Base-by-base conservation (phyloP, 1,140 invertebrate species). In the Melipona quadrifasciata region DNA sequence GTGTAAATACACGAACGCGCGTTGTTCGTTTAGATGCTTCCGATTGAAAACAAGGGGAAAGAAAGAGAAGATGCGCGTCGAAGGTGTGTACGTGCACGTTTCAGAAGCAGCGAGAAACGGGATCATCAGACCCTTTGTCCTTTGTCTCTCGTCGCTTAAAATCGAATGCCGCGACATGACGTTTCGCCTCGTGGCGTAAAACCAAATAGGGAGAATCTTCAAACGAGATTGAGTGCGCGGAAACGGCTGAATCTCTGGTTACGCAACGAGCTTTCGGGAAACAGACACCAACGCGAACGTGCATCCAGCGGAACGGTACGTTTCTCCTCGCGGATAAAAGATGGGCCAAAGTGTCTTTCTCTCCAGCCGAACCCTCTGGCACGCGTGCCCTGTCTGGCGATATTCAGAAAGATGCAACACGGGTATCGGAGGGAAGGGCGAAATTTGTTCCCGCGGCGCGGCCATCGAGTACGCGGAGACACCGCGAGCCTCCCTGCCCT, bases 371-470 rank as follows among this genome's bases (percentile, higher is more conserved):
- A 58, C 65, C 55, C 67, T 8, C n/a, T 3, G 21, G 47, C 31
- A n/a, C 74, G 57, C 17, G 51, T 67, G 67, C 65, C 77, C 71
- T 76, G 73, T 61, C 78, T 70, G 16, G 12, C 78, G 61, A 65
- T 77, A 79, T 81, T 51, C 84, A 73, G 55, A 67, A 21, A 89
- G 80, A 89, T 89, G 88, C 80, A 86, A 89, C n/a, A n/a, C 83
- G 73, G 61, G 72, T 86, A 89, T 89, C 76, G 85, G 58, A 27
- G 4, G 57, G 1, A 76, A 73, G 57, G 82, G 51, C 75, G 84
- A 82, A 80, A 88, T 88, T 82, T 81, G 55, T 89, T 86, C 76
- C 74, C 72, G 64, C 76, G 39, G 10, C 58, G 24, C 80, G 70
- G 17, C 51, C 82, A 74, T 75, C 76, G 76, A 58, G 79, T 61